Base-by-base conservation (phyloP, 2,113 vertebrate species). In the Tragelaphus buxtoni region DNA sequence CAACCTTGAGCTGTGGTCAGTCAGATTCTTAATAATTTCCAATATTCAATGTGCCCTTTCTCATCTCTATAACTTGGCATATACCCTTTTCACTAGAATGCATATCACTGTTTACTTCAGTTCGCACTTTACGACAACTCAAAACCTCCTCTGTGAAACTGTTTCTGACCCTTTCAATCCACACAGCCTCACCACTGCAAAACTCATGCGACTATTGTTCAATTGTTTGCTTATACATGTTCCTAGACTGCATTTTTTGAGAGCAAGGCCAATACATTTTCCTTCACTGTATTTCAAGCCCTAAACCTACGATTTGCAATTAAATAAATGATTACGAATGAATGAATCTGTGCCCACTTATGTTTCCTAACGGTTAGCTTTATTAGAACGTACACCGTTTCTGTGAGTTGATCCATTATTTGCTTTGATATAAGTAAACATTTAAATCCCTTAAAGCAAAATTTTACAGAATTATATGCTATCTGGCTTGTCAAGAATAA, bases 351-450 rank as follows among this genome's bases (percentile, higher is more conserved):
- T 83, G 26, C 30, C 42, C 77, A 35, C 47, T 53, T 96, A 26
- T 35, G 7, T 91, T 95, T 94, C 22, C 28, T 88, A 90, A 86
- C 47, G 32, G 42, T 74, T 28, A 79, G 13, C 47, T 94, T 96
- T 92, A 80, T 85, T 88, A 91, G 45, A 51, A 74, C 20, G 9
- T 30, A n/a, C 8, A 35, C 9, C 14, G 74, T 86, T 69, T 72
- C 20, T 91, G 9, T 6, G 85, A 58, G 13, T 69, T 45, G 61
- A 85, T 81, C 32, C 28, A 88, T 35, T 92, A 80, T 90, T 96
- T 97, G 65, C 53, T 90, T 90, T 91, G 56, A 95, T 77, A 55
- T 90, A 88, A 42, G 30, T 76, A 97, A 95, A 97, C 32, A 72
- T 90, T 85, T 95, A 92, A 85, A 83, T 60, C 22, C 18, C 24